Conservation (phyloP, 2,113 vertebrate species). For the Bolborhynchus lineola region DNA sequence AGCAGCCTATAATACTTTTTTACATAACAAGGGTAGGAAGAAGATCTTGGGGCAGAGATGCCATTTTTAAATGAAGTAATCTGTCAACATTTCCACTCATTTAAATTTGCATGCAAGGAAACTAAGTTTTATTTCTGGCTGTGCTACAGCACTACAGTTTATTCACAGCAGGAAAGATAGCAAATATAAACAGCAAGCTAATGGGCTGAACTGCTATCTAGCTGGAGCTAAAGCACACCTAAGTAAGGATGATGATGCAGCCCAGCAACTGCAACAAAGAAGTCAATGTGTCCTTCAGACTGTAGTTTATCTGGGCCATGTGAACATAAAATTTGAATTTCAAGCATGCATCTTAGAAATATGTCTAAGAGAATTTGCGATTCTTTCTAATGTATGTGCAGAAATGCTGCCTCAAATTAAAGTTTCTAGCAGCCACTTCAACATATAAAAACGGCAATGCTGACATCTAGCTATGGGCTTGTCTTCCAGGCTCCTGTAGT, state of each 20-base stretch:
- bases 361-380: not conserved
- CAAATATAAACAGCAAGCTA: slow-evolving; percentile 57
- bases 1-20: not conserved
- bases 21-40: not conserved
- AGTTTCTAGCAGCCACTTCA: not conserved
- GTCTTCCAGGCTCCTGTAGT: not conserved
- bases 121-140: slow-evolving; percentile 29
- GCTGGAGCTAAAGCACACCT: slow-evolving; percentile 11
- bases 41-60: not conserved
- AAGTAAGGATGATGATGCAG: not conserved
- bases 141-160: slow-evolving; percentile 35
- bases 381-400: not conserved
- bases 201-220: slow-evolving; percentile 27
- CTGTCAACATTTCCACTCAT: slow-evolving; percentile 15
- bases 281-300: not conserved
- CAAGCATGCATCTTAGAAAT: not conserved
- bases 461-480: not conserved
- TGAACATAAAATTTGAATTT: not conserved
- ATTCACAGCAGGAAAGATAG: slow-evolving; percentile 48
- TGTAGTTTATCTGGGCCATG: not conserved
- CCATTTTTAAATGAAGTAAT: slow-evolving; percentile 18
- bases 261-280: slow-evolving; percentile 32
- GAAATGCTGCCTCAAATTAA: not conserved
- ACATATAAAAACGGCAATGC: not conserved
- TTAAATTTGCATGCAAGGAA: slow-evolving; percentile 32